Percentiles rank a stretch among this genome's conserved stretches.
These are phyloP conservation scores for Patiria miniata DNA, from an alignment of 35 echinoderm and acorn worm genomes.

Conservation along the genomic window DNA sequence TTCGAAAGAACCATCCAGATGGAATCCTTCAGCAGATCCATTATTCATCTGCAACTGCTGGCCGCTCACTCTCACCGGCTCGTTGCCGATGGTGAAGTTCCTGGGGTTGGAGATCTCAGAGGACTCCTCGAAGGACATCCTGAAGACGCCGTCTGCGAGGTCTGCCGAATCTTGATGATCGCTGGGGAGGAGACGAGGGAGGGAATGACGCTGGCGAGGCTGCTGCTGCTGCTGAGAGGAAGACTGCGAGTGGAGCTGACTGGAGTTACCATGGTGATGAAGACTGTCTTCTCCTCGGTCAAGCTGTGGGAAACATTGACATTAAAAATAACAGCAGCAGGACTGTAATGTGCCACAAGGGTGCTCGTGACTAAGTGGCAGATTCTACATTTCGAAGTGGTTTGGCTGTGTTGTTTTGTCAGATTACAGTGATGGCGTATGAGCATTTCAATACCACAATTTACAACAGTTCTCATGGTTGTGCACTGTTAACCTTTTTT, in stretches of 20 bases:
- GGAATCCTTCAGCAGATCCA: background rate
- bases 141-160: background rate
- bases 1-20: background rate
- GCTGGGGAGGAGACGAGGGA: conserved; percentile 9
- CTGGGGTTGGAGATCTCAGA: background rate
- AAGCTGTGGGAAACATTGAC: background rate
- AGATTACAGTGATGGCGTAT: no score
- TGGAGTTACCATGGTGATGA: background rate
- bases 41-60: background rate
- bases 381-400: no score
- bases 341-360: no score
- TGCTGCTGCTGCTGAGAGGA: background rate
- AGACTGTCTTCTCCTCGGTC: background rate
- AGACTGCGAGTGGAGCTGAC: background rate
- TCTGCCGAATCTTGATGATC: background rate
- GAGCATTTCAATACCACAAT: no score
- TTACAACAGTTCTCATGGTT: no score
- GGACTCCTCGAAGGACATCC: conserved; percentile 17
- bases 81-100: background rate
- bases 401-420: no score
- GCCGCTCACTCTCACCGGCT: background rate
- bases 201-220: background rate
- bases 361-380: no score
- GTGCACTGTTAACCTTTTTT: no score
- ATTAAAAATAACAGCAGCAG: no score